Percentiles rank a stretch among this genome's conserved stretches.
Conservation (phyloP, 2,797 vertebrate genomes). For the Vipera latastei region DNA sequence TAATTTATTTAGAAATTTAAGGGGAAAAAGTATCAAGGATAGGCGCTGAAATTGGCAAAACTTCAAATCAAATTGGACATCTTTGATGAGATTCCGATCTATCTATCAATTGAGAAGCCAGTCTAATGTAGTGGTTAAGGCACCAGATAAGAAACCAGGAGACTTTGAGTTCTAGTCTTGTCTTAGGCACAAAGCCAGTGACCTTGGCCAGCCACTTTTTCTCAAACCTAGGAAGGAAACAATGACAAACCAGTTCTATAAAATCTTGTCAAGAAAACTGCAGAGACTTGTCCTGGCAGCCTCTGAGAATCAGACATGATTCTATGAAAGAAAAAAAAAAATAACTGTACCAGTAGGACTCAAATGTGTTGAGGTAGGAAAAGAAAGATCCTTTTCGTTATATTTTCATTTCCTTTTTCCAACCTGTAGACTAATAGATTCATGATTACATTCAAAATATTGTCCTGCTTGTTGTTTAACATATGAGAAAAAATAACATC, state of each 20-base stretch:
- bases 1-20: not conserved
- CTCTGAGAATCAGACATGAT: no score
- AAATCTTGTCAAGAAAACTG: no score
- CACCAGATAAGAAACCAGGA: no score
- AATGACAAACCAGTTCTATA: no score
- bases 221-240: no score
- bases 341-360: not conserved
- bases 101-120: not conserved
- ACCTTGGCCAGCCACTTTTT: no score
- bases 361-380: not conserved
- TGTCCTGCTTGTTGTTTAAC: not conserved
- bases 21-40: not conserved
- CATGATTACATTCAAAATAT: not conserved
- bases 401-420: not conserved
- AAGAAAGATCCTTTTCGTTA: not conserved
- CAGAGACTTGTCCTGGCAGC: no score
- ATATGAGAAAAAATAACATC: not conserved
- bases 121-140: no score
- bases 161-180: no score
- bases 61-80: not conserved
- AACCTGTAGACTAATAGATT: not conserved
- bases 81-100: not conserved
- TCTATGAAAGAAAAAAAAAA: no score
- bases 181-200: no score
- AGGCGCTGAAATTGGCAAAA: not conserved